phyloP scores from a whole-genome alignment of 35 echinoderm and acorn worm genomes.

The Apostichopus parvimensis region DNA sequence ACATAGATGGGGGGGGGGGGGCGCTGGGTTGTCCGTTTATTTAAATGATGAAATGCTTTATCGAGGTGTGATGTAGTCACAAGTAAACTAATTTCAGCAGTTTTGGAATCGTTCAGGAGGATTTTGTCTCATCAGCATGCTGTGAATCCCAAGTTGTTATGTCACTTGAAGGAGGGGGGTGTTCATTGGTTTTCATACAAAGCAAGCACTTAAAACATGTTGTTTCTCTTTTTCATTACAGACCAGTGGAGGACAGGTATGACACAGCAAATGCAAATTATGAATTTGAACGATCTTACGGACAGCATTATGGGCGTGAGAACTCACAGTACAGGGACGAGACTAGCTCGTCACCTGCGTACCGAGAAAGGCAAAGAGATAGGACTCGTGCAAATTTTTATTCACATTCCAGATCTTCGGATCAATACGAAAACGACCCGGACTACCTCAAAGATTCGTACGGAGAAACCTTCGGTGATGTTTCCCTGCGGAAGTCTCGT shows the following conservation, averaged over 20 bases:
- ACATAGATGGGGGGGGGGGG: too few relatives aligned
- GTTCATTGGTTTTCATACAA: neutral
- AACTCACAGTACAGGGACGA: constrained; percentile 75
- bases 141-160: too few relatives aligned
- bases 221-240: constrained; percentile 53
- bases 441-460: constrained; percentile 66
- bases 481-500: constrained; percentile 63
- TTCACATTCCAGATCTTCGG: constrained; percentile 74
- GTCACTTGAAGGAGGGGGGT: too few relatives aligned
- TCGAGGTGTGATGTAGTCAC: too few relatives aligned
- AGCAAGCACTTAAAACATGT: neutral
- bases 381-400: constrained; percentile 86
- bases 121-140: too few relatives aligned
- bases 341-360: constrained; percentile 73
- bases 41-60: too few relatives aligned
- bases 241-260: constrained; percentile 88
- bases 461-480: constrained; percentile 50
- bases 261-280: constrained; percentile 73
- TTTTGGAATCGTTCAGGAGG: too few relatives aligned
- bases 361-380: constrained; percentile 81
- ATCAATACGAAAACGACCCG: constrained; percentile 61
- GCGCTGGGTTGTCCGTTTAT: too few relatives aligned
- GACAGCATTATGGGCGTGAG: constrained; percentile 84
- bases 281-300: constrained; percentile 84
- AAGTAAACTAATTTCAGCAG: too few relatives aligned